Evolutionary conservation across 2,888 invertebrate species (phyloP).

Genomic region (Nephrocerus scutellatus): DNA sequence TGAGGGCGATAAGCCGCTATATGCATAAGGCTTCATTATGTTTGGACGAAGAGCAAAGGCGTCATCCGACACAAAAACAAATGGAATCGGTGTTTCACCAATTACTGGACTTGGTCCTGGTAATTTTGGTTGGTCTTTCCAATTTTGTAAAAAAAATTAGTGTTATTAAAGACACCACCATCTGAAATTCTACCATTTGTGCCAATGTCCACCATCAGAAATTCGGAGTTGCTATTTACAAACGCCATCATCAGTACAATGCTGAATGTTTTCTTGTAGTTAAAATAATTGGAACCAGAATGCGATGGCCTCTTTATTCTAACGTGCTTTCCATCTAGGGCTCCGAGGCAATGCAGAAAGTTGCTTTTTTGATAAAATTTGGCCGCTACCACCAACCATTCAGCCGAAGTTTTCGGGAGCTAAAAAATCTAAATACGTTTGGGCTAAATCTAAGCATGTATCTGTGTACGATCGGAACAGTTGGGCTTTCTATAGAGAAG

Average conservation of each 20-base stretch:
- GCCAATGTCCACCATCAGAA: constrained; percentile 13
- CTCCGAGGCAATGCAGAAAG: constrained; percentile 17
- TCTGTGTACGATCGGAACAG: too few species aligned
- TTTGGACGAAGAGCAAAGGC: constrained; percentile 14
- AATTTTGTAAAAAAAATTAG: constrained; percentile 5
- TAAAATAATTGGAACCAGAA: constrained; percentile 18
- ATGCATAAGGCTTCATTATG: constrained; percentile 14
- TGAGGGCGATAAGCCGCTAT: constrained; percentile 9
- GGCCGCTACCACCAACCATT: constrained; percentile 10
- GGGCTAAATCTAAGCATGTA: too few species aligned
- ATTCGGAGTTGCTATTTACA: constrained; percentile 13
- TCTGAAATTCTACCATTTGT: constrained; percentile 6
- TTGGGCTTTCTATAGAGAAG: too few species aligned
- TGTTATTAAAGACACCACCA: constrained; percentile 5
- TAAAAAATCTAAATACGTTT: constrained; percentile 15
- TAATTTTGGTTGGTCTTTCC: constrained; percentile 9
- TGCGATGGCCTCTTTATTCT: constrained; percentile 15
- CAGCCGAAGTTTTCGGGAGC: constrained; percentile 11
- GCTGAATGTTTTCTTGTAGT: constrained; percentile 20
- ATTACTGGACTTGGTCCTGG: constrained; percentile 8
- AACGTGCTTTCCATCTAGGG: constrained; percentile 20
- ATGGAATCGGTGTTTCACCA: constrained; percentile 11
- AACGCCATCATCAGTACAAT: constrained; percentile 16
- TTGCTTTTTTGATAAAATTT: constrained; percentile 12
- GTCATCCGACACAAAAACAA: constrained; percentile 12